Evolutionary conservation across 2,113 vertebrate genomes (phyloP), one percentile per base, ranked within the genome.

Genomic region (Lophius piscatorius): DNA sequence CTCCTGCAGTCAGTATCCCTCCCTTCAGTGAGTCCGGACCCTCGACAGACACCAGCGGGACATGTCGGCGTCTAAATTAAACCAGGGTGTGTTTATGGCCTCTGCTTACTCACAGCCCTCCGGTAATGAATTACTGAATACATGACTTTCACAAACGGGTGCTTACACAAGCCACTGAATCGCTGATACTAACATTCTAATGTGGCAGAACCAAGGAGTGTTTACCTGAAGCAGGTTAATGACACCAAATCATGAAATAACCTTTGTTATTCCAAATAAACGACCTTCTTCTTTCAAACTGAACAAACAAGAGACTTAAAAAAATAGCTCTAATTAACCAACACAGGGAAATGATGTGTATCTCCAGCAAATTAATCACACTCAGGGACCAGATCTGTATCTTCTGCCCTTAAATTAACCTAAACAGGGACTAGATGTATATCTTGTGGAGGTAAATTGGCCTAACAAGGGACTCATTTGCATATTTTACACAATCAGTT

Each of bases 391-490:
- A 2, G 18, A 23, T 63, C 31, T 36, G 23, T 16, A 33, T 64
- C 54, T 63, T 8, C 35, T 61, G 50, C 31, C 47, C 36, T 49
- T 45, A 12, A 63, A 68, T 58, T 42, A 71, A 67, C 47, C 62
- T 28, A 34, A 58, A 63, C 45, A 31, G 26, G 28, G 12, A 50
- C 20, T 4, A 12, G 26, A 49, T 65, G 51, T 45, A 21, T 50
- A 61, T 46, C 38, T 56, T 12, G 12, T 13, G 38, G 17, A 24
- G 1, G 10, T 8, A 38, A 57, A 57, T 57, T 9, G 45, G 50
- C 38, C 48, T 46, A 41, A 61, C 48, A 22, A 52, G 24, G 21
- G 10, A 14, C 8, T 49, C 3, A 28, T 35, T 5, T 33, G 6
- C n/a, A 28, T 44, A 10, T 22, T 51, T 34, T 35, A 40, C 52